A percentile compares a stretch with the other conserved stretches of the same genome.
phyloP scores from a whole-genome alignment of 2,888 invertebrate species.

The Microplitis manilae region DNA sequence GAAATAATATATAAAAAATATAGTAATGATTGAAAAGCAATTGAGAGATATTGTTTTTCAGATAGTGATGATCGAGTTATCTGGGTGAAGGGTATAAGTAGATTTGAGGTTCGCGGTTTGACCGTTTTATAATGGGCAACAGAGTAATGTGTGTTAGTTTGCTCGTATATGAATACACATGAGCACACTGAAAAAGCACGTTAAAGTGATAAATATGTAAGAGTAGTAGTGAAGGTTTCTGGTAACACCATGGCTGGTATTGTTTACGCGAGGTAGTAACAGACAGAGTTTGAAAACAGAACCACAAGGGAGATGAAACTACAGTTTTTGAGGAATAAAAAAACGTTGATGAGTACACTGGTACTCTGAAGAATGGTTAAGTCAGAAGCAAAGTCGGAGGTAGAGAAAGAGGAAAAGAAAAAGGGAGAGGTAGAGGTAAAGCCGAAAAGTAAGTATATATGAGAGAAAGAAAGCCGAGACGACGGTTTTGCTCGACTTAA shows the following conservation, averaged over 20 bases:
- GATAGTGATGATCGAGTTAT: slow-evolving; percentile 23
- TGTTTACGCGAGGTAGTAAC: neutral
- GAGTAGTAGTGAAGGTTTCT: no score
- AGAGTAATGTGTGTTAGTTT: neutral
- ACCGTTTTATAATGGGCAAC: neutral
- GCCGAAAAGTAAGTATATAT: slow-evolving; percentile 27
- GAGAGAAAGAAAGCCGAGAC: slow-evolving; percentile 24
- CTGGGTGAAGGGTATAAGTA: slow-evolving; percentile 33
- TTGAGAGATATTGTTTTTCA: slow-evolving; percentile 22
- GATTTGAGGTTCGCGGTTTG: slow-evolving; percentile 29
- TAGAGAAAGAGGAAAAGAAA: neutral
- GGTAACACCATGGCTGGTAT: neutral
- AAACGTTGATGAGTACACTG: neutral
- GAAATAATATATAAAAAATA: neutral
- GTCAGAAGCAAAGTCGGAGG: neutral
- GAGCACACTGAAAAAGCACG: neutral
- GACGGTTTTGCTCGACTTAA: slow-evolving; percentile 8
- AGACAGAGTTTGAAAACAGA: neutral
- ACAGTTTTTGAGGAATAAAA: neutral
- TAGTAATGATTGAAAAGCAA: slow-evolving; percentile 22
- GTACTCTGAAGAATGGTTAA: neutral
- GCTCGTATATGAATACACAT: neutral
- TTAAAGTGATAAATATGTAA: no score
- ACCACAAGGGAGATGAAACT: neutral
- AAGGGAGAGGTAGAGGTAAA: slow-evolving; percentile 42